Percentiles rank a stretch among this genome's conserved stretches.
These are phyloP conservation scores for Tapera naevia DNA, from an alignment of 2,797 vertebrate species.

Conservation along the genomic window DNA sequence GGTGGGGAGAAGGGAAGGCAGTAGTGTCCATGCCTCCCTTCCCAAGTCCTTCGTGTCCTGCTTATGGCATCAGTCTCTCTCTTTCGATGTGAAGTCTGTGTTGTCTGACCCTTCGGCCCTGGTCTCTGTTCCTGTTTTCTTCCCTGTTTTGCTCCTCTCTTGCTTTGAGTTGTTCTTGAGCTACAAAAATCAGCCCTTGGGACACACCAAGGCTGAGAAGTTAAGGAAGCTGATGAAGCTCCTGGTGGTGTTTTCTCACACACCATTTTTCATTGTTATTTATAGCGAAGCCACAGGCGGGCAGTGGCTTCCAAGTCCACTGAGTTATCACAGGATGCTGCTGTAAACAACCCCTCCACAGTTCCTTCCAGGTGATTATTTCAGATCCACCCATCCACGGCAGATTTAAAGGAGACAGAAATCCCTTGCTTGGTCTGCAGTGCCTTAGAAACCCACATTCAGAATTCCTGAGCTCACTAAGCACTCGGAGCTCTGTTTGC, in stretches of 20 bases:
- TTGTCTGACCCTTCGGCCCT: slow-evolving; percentile 20
- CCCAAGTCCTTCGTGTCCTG: slow-evolving; percentile 19
- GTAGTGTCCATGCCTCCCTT: background rate
- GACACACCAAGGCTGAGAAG: background rate
- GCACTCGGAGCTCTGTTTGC: background rate
- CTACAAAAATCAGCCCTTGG: background rate
- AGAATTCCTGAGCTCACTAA: background rate
- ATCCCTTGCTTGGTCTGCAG: too few relatives aligned
- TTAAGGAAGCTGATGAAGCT: background rate
- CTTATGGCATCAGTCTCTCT: slow-evolving; percentile 29
- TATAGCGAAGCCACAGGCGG: background rate
- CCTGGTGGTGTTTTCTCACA: background rate
- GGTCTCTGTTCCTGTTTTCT: slow-evolving; percentile 24
- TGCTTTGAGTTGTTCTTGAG: background rate
- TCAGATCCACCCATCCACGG: background rate
- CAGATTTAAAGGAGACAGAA: too few relatives aligned
- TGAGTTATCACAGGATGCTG: background rate
- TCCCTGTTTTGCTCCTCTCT: background rate
- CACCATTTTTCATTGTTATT: background rate
- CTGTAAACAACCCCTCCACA: background rate
- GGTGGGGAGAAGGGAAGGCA: background rate
- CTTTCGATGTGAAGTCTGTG: slow-evolving; percentile 10
- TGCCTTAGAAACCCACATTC: background rate
- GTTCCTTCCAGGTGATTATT: background rate
- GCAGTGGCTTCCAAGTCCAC: background rate